A percentile compares a stretch with the other conserved stretches of the same genome.
These are phyloP conservation scores for Coluber constrictor DNA, from an alignment of 2,797 vertebrate species.

Conservation along the genomic window DNA sequence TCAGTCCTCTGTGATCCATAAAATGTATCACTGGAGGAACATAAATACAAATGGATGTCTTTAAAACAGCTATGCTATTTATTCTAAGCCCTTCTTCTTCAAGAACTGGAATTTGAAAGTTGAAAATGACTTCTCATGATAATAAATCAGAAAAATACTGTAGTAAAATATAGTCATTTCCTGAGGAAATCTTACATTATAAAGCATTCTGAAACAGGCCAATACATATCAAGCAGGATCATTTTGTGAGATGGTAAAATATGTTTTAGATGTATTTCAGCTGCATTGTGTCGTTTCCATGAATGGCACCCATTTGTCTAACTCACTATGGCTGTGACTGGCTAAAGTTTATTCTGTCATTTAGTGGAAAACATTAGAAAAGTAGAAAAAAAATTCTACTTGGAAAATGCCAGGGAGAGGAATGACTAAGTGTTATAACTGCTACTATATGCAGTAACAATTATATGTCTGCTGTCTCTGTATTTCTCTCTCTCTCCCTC, in stretches of 20 bases:
- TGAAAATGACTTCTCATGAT: background rate
- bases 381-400: slow-evolving; percentile 22
- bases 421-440: background rate
- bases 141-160: slow-evolving; percentile 13
- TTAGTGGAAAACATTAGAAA: slow-evolving; percentile 4
- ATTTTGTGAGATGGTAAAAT: background rate
- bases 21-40: background rate
- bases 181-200: slow-evolving; percentile 19
- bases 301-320: slow-evolving; percentile 3
- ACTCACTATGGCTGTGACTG: background rate
- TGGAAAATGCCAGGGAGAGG: background rate
- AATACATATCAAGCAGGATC: slow-evolving; percentile 20
- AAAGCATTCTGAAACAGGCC: slow-evolving; percentile 13
- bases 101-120: background rate
- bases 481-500: too few relatives aligned
- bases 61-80: background rate
- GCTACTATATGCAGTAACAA: background rate
- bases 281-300: background rate
- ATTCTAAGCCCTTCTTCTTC: background rate
- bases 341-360: slow-evolving; percentile 2
- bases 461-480: background rate
- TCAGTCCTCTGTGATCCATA: background rate
- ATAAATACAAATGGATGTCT: background rate
- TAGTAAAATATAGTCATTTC: slow-evolving; percentile 20
- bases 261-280: background rate